Conservation (phyloP, 2,113 vertebrate species). For the Labeo rohita region DNA sequence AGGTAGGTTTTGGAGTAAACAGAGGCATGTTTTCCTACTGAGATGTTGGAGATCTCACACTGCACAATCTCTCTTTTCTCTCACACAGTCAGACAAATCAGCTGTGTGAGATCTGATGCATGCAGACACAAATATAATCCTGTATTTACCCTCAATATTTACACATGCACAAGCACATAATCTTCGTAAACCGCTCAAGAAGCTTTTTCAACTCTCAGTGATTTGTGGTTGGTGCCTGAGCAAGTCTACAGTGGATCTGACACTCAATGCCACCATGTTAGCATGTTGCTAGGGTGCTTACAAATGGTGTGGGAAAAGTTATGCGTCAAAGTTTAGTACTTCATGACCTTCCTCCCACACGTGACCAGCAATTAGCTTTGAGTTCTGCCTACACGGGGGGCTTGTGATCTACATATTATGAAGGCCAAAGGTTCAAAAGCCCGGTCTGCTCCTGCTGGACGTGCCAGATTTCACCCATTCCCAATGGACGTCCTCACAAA, state of each 20-base stretch:
- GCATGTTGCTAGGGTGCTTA: neutral
- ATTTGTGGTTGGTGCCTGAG: neutral
- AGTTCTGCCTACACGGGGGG: neutral
- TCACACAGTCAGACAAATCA: neutral
- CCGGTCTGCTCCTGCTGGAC: neutral
- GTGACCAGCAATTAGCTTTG: neutral
- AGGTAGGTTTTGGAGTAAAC: neutral
- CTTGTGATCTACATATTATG: neutral
- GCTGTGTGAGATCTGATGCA: neutral
- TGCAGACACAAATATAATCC: slow-evolving; percentile 9
- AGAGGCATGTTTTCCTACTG: neutral
- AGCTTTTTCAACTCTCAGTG: neutral
- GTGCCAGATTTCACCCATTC: neutral
- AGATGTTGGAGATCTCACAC: neutral
- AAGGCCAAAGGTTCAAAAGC: slow-evolving; percentile 11
- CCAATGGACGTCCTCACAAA: neutral
- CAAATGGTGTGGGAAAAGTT: neutral
- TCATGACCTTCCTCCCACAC: neutral
- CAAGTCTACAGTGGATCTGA: neutral
- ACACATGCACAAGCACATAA: slow-evolving; percentile 1
- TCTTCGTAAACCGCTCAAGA: slow-evolving; percentile 8
- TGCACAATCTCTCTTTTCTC: neutral
- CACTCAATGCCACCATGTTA: neutral
- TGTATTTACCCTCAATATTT: slow-evolving; percentile 1
- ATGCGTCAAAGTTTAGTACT: neutral